Base-by-base conservation (phyloP, 2,888 invertebrate species). In the Mesorhabditis belari region DNA sequence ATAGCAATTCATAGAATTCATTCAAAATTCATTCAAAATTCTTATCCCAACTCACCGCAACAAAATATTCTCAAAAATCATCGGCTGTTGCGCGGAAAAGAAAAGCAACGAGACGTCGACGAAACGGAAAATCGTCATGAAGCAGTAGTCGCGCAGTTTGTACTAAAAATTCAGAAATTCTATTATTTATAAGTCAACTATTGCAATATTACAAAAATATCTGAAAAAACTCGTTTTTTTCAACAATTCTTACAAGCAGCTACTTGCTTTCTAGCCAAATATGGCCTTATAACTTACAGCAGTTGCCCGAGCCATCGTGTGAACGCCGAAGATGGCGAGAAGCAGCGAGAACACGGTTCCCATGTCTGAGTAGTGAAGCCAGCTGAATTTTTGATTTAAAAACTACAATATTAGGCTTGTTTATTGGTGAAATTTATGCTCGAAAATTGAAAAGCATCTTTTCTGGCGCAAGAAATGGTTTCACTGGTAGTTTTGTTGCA, bases 71-170 rank as follows among this genome's bases (percentile, higher is more conserved):
- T 79, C 77, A 66, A 79, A 79, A 27, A 79, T 67, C 60, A 79
- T 71, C 26, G 79, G 79, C 56, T 79, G 79, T 62, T 79, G 79
- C 26, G 77, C 79, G 5, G 79, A 73, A 64, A 77, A 79, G 62
- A 79, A 76, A 54, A 79, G 66, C 51, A 78, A 64, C 12, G 77
- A 75, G 12, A 79, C 61, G 58, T 79, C 79, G 52, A 79, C 79
- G 44, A 78, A 62, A 5, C 79, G 74, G 67, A 79, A 79, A 54
- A 79, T 74, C n/a, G 76, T 73, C 70, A 75, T 75, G 70, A 79
- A 79, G 35, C 77, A 76, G 61, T 71, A 79, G 21, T 66, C 63
- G n/a, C 73, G 70, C 17, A 79, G 69, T 25, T 74, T 74, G 60
- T 77, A 70, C 77, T 77, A 65, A 54, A 73, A 68, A 49, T 49